Evolutionary conservation across 2,888 invertebrate genomes (phyloP), one percentile per base, ranked within the genome.

Genomic region (Resseliella maxima): DNA sequence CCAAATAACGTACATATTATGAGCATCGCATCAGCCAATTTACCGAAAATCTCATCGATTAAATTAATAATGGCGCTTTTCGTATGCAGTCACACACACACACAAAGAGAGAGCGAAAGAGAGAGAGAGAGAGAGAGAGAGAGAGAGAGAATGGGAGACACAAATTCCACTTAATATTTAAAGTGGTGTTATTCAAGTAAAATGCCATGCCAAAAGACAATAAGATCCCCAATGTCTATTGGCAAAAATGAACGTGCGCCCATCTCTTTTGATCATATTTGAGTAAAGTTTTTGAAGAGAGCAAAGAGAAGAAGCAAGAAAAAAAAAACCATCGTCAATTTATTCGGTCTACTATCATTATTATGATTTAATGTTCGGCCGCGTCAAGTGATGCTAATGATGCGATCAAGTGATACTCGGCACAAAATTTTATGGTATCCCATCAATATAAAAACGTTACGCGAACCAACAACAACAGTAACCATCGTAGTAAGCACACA

Each of bases 321-420:
- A 64, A 64, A 64, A 36, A 81, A 81, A 83, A 83, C 1, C 38
- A 83, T 38, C 24, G 38, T 83, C 83, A 38, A 83, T 83, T 38
- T 83, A 72, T 83, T 38, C 83, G 38, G n/a, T n/a, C n/a, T 38
- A 83, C 36, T 36, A 38, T 38, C 83, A 83, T 83, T 38, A 83
- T 83, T 83, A 83, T 83, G 83, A 83, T 83, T 83, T 83, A 83
- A 83, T 83, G 83, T 38, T 38, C 41, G 83, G 24, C 83, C 83
- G 38, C 83, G 83, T 38, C 83, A 83, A 83, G 83, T 83, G 83
- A 83, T 83, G 83, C 83, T 83, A 83, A 83, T 83, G 83, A 83
- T 83, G 83, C 83, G 83, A 83, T 83, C 83, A 83, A 83, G 83
- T 83, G 83, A 83, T 83, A 83, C 83, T 83, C 83, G 36, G 83